Conservation (phyloP, 2,113 vertebrate genomes). For the Chascanopsetta lugubris region DNA sequence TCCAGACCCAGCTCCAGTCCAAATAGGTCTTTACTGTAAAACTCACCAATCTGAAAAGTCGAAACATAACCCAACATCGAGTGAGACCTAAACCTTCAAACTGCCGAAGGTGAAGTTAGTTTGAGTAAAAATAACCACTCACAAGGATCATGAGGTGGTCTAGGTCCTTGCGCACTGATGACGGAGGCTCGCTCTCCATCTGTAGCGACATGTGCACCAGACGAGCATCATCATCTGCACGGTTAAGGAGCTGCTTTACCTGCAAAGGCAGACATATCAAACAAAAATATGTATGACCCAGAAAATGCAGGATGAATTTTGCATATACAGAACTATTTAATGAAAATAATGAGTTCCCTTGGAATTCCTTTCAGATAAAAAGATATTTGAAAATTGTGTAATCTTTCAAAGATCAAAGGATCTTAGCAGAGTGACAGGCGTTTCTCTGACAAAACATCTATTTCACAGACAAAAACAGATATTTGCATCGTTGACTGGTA, state of each 20-base stretch:
- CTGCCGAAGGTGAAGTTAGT: background rate
- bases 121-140: constrained; percentile 58
- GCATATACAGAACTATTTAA: too few relatives aligned
- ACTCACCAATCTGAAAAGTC: constrained; percentile 87
- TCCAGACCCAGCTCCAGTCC: constrained; percentile 91
- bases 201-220: constrained; percentile 96
- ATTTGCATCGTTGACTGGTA: too few relatives aligned
- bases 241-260: constrained; percentile 97
- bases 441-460: too few relatives aligned
- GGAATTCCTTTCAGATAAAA: too few relatives aligned
- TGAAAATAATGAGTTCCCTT: too few relatives aligned
- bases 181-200: constrained; percentile 93
- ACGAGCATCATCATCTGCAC: constrained; percentile 95
- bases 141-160: constrained; percentile 96
- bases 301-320: too few relatives aligned
- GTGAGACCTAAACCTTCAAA: background rate
- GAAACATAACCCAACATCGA: constrained; percentile 18
- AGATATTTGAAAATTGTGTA: too few relatives aligned
- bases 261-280: constrained; percentile 71
- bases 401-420: too few relatives aligned
- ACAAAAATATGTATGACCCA: background rate
- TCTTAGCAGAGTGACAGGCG: too few relatives aligned
- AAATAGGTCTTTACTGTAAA: constrained; percentile 91
- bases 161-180: constrained; percentile 89
- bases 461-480: too few relatives aligned